Conservation (phyloP, 2,797 vertebrate genomes). For the Pipistrellus pipistrellus region DNA sequence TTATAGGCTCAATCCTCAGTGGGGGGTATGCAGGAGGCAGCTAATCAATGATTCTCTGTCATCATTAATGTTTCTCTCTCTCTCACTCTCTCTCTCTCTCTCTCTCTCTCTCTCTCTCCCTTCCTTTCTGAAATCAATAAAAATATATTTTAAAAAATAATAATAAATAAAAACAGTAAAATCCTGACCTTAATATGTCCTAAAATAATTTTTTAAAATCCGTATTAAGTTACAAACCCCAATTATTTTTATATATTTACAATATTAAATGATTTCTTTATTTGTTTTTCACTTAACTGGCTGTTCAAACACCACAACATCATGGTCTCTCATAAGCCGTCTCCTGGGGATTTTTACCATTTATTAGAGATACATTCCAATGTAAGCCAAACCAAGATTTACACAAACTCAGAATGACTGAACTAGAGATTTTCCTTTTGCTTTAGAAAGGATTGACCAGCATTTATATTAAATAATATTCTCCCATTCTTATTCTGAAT, state of each 20-base stretch:
- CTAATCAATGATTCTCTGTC: too few relatives aligned
- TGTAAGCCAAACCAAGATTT: slow-evolving; percentile 33
- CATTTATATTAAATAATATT: slow-evolving; percentile 16
- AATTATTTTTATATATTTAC: slow-evolving; percentile 21
- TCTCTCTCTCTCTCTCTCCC: too few relatives aligned
- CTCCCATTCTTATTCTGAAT: slow-evolving; percentile 1
- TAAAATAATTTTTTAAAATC: neutral
- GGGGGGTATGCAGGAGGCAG: too few relatives aligned
- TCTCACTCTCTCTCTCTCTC: too few relatives aligned
- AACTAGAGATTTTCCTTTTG: slow-evolving; percentile 27
- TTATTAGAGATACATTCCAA: neutral
- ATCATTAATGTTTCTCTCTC: too few relatives aligned
- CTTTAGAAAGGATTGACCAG: slow-evolving; percentile 36
- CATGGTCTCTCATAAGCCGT: neutral
- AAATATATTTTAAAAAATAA: neutral
- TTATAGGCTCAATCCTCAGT: too few relatives aligned
- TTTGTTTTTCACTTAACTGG: slow-evolving; percentile 20
- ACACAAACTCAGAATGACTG: slow-evolving; percentile 6
- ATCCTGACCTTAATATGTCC: neutral
- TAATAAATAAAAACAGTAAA: neutral
- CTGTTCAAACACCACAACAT: neutral
- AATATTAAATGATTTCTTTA: slow-evolving; percentile 17
- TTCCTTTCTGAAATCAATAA: neutral
- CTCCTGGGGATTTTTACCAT: slow-evolving; percentile 9
- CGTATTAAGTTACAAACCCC: neutral